These are phyloP conservation scores for Cyclina sinensis DNA, from an alignment of 1,140 invertebrate species.

Conservation along the genomic window DNA sequence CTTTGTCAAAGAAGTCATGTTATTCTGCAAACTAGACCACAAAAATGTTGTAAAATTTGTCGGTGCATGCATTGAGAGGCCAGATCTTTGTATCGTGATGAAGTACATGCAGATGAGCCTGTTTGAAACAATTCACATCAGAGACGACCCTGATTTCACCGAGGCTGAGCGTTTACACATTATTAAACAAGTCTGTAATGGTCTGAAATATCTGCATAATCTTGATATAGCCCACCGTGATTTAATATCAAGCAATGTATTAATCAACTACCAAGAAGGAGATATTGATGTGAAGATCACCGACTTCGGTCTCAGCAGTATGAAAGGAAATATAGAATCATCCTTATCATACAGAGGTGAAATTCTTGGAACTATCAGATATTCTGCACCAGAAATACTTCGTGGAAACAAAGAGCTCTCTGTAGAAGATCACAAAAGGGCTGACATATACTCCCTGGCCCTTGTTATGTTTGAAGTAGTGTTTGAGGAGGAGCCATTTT, in stretches of 20 bases:
- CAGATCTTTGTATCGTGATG: slow-evolving; percentile 73
- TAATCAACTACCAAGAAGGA: background rate
- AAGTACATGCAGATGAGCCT: slow-evolving; percentile 74
- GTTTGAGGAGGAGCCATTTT: slow-evolving; percentile 71
- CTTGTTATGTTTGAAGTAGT: slow-evolving; percentile 67
- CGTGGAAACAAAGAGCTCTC: slow-evolving; percentile 61
- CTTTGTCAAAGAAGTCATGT: slow-evolving; percentile 66
- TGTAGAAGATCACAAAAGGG: slow-evolving; percentile 52
- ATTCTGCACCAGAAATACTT: slow-evolving; percentile 72
- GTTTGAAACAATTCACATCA: slow-evolving; percentile 71
- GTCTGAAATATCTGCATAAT: slow-evolving; percentile 19
- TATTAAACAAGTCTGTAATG: background rate
- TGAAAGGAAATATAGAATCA: slow-evolving; percentile 52
- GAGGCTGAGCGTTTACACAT: slow-evolving; percentile 5
- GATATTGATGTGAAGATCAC: slow-evolving; percentile 64
- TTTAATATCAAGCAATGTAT: slow-evolving; percentile 2
- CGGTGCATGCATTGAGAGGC: slow-evolving; percentile 64
- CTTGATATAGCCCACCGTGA: slow-evolving; percentile 11
- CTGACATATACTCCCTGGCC: slow-evolving; percentile 67
- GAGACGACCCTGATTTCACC: background rate
- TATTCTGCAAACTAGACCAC: slow-evolving; percentile 67
- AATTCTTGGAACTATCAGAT: slow-evolving; percentile 66
- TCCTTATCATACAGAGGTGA: background rate
- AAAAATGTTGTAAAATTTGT: slow-evolving; percentile 73
- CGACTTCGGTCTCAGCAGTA: slow-evolving; percentile 74